Evolutionary conservation across 2,888 invertebrate species (phyloP).

Genomic region (Calameuta pallipes): DNA sequence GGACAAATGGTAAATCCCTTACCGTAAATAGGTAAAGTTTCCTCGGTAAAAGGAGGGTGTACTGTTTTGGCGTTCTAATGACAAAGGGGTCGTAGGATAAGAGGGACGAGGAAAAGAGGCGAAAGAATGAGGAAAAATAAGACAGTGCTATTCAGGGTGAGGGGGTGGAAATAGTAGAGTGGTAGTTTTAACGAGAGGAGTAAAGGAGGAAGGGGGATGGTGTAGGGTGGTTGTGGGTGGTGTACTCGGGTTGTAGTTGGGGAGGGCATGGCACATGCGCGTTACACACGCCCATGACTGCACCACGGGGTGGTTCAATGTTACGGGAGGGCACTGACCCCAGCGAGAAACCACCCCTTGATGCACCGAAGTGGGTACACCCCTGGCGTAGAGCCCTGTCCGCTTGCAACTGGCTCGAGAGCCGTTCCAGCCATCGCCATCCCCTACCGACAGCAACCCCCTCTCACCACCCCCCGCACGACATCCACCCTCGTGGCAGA

Average conservation of each 20-base stretch:
- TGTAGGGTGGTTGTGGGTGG: constrained; percentile 20
- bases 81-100: background rate
- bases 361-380: constrained; percentile 61
- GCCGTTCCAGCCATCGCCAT: background rate
- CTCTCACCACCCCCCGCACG: constrained; percentile 12
- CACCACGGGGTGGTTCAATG: constrained; percentile 66
- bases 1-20: background rate
- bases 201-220: constrained; percentile 8
- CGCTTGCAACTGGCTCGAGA: constrained; percentile 9
- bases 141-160: background rate
- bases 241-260: constrained; percentile 18
- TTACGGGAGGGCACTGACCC: constrained; percentile 66
- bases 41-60: background rate
- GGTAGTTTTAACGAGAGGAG: constrained; percentile 8
- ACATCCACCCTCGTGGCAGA: constrained; percentile 23
- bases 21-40: background rate
- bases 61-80: background rate
- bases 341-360: constrained; percentile 59
- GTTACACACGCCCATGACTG: constrained; percentile 61
- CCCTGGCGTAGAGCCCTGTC: constrained; percentile 46
- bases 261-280: constrained; percentile 52
- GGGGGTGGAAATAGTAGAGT: background rate
- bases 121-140: background rate
- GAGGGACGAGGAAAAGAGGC: background rate
- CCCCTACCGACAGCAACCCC: background rate